phyloP scores from a whole-genome alignment of 2,888 invertebrate species.

The Scelioninae gen. 2 region DNA sequence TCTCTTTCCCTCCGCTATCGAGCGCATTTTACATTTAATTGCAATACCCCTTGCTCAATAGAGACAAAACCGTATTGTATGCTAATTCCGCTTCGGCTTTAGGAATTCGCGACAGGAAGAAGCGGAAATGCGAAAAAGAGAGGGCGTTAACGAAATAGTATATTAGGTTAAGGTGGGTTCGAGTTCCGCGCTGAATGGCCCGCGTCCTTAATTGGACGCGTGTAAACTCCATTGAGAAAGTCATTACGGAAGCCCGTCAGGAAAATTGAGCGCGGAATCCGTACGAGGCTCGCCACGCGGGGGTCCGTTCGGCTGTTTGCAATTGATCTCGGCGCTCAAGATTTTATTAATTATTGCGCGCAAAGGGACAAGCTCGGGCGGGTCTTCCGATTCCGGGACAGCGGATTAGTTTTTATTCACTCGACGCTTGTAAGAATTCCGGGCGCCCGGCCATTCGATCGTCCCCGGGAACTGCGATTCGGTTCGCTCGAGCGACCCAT shows the following conservation, averaged over 20 bases:
- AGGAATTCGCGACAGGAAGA: slow-evolving; percentile 6
- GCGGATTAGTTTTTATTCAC: slow-evolving; percentile 13
- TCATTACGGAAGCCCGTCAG: slow-evolving; percentile 57
- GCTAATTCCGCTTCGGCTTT: slow-evolving; percentile 24
- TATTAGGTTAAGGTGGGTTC: slow-evolving; percentile 50
- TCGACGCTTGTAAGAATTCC: neutral
- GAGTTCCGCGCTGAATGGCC: slow-evolving; percentile 38
- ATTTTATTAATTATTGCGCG: slow-evolving; percentile 39
- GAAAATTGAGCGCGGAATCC: slow-evolving; percentile 53
- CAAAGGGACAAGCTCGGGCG: slow-evolving; percentile 2
- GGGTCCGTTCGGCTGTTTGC: slow-evolving; percentile 44
- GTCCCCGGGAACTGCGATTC: too few relatives aligned
- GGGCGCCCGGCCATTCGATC: neutral
- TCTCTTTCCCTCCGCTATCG: slow-evolving; percentile 12
- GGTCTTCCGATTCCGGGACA: slow-evolving; percentile 26
- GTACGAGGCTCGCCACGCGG: slow-evolving; percentile 24
- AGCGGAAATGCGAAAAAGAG: slow-evolving; percentile 32
- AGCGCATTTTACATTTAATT: slow-evolving; percentile 46
- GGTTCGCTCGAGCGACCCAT: too few relatives aligned
- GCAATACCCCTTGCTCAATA: slow-evolving; percentile 26
- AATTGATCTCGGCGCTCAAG: slow-evolving; percentile 41
- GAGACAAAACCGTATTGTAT: slow-evolving; percentile 37
- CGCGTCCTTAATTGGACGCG: slow-evolving; percentile 52
- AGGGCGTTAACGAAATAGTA: slow-evolving; percentile 42
- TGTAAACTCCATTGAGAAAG: slow-evolving; percentile 56